Base-by-base conservation (phyloP, 2,888 invertebrate genomes). In the Rutpela maculata region DNA sequence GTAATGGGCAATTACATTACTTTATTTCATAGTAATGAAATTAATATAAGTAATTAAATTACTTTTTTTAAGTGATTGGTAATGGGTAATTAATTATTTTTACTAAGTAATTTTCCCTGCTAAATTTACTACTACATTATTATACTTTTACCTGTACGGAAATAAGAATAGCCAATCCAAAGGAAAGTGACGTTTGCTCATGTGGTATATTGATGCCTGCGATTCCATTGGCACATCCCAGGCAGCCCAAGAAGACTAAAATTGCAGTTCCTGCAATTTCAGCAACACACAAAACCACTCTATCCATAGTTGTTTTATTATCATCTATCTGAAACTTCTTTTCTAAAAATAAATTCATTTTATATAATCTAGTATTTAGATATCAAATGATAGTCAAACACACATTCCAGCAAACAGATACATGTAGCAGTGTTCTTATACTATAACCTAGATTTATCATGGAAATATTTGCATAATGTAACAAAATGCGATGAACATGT, bases 191-290 rank as follows among this genome's bases (percentile, higher is more conserved):
- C 0, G 90, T 87, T 82, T 93, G 92, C 78, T 92, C 77, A 7
- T 91, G 89, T 0, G 92, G 89, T 56, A 89, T 50, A 7, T 63
- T 26, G 59, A 62, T 88, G 38, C n/a, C 86, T 78, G 75, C 86
- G 6, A 84, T 82, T 0, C 86, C 76, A 0, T 91, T 91, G 26
- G 93, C 89, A 78, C 93, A 92, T 0, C 94, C 91, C 93, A 95
- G 93, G 86, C 96, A 96, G 3, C 96, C 95, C 12, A 96, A 89
- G 75, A 94, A 92, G 11, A 96, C 89, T 10, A 96, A 90, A 56
- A 94, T 88, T 7, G 89, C 91, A 0, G 95, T 95, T 31, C 95
- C 93, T 38, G 94, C 84, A 17, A 94, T 88, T 88, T 96, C 96
- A 0, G 93, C 92, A 6, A 85, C 83, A 74, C 86, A 88, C 10